Evolutionary conservation across 1,140 invertebrate genomes (phyloP).

Genomic region (Macrocentrus cingulum): DNA sequence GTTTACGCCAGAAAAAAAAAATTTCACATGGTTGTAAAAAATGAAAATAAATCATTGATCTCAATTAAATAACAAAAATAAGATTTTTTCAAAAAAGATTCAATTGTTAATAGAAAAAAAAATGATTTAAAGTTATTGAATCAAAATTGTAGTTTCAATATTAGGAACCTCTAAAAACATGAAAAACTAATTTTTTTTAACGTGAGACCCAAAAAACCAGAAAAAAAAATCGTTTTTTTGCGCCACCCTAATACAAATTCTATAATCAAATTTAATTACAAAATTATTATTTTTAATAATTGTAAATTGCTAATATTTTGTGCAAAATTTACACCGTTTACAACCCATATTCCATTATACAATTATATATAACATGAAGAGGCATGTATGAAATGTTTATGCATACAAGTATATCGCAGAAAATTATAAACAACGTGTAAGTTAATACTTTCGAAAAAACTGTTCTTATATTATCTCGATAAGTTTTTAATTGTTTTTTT

Average conservation of each 20-base stretch:
- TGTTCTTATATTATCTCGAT: neutral
- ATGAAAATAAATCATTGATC: too few relatives aligned
- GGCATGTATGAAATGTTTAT: slow-evolving; percentile 27
- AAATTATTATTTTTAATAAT: slow-evolving; percentile 22
- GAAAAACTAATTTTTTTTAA: too few relatives aligned
- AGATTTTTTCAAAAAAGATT: too few relatives aligned
- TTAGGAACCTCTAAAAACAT: too few relatives aligned
- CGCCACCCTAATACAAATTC: slow-evolving; percentile 30
- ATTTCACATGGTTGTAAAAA: too few relatives aligned
- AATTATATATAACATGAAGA: slow-evolving; percentile 17
- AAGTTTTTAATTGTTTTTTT: slow-evolving; percentile 22
- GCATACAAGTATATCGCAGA: slow-evolving; percentile 30
- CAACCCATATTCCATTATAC: slow-evolving; percentile 14
- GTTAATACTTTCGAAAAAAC: slow-evolving; percentile 15
- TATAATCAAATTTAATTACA: slow-evolving; percentile 16
- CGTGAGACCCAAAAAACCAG: too few relatives aligned
- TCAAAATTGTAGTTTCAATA: too few relatives aligned
- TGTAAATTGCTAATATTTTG: slow-evolving; percentile 38
- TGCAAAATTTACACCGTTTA: slow-evolving; percentile 54
- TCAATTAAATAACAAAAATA: too few relatives aligned
- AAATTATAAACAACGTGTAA: slow-evolving; percentile 15
- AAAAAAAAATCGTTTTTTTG: too few relatives aligned
- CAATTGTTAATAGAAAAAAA: too few relatives aligned
- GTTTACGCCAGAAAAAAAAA: too few relatives aligned
- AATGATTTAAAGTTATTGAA: too few relatives aligned